Base-by-base conservation (phyloP, 2,888 invertebrate species). In the Spilosoma lubricipeda region DNA sequence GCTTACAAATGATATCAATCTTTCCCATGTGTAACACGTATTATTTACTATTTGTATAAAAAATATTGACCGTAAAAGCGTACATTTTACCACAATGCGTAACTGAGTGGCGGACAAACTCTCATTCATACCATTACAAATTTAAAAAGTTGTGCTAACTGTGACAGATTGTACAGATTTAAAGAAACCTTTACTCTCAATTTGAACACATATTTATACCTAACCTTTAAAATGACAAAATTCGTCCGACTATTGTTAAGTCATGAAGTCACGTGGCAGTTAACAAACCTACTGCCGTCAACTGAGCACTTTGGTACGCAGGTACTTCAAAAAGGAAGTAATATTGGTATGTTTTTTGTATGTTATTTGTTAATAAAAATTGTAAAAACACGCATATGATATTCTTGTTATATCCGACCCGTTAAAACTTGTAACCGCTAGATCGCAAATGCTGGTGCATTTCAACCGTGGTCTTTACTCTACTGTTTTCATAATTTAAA, bases 1-100 rank as follows among this genome's bases (percentile, higher is more conserved):
- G 33, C 66, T 33, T 36, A 70, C 72, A 73, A 71, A 73, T 67
- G 72, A 76, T 73, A 70, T 42, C 67, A 68, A 74, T 74, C 71
- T 71, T 64, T 65, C 66, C 65, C 70, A 70, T 73, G 48, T 73
- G 68, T 71, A 56, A 45, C 42, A 33, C n/a, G 27, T 64, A 63
- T 71, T 71, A 48, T 33, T 67, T 39, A 67, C 59, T 48, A 48
- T 48, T 48, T 5, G 30, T 13, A 48, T 48, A 20, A 67, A 30
- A 33, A 67, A 48, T 23, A 23, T 48, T 48, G 23, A 30, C 23
- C 11, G 7, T 48, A 48, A 67, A 48, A 33, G 33, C 23, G 33
- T 42, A 4, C 30, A 63, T 15, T 30, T 30, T 39, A n/a, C 18
- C 67, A 3, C 33, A 48, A 30, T 9, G 7, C 48, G 30, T 20